These are phyloP conservation scores for Cossypha heuglini DNA, from an alignment of 2,797 vertebrate genomes.

Conservation along the genomic window DNA sequence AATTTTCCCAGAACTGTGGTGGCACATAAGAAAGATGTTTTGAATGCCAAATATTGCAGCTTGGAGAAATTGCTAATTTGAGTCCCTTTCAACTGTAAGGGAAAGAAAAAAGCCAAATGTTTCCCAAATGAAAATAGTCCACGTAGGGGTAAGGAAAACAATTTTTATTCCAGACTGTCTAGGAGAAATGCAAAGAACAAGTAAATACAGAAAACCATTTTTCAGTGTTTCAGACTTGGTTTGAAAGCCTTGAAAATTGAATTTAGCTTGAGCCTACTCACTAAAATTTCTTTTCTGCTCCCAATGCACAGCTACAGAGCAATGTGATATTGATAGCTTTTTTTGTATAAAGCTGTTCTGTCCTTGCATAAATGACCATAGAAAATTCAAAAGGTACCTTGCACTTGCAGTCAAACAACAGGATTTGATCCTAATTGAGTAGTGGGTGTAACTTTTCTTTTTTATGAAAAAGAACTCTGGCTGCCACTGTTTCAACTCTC, in stretches of 20 bases:
- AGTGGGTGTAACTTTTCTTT: neutral
- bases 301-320: neutral
- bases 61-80: slow-evolving; percentile 18
- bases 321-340: neutral
- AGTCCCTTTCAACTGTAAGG: neutral
- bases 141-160: neutral
- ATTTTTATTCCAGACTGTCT: slow-evolving; percentile 17
- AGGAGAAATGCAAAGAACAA: slow-evolving; percentile 1
- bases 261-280: neutral
- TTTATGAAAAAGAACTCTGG: neutral
- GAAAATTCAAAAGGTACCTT: slow-evolving; percentile 23
- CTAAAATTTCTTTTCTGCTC: neutral
- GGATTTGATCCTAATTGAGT: neutral
- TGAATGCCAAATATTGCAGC: neutral
- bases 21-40: neutral
- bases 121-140: slow-evolving; percentile 11
- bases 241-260: slow-evolving; percentile 18
- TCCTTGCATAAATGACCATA: neutral
- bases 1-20: slow-evolving; percentile 20
- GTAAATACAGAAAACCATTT: neutral
- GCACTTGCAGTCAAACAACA: neutral
- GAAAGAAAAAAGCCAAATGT: neutral
- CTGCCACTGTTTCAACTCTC: neutral
- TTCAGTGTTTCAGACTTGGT: neutral
- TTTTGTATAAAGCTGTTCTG: neutral